Base-by-base conservation (phyloP, 2,888 invertebrate species). In the Theretra japonica region DNA sequence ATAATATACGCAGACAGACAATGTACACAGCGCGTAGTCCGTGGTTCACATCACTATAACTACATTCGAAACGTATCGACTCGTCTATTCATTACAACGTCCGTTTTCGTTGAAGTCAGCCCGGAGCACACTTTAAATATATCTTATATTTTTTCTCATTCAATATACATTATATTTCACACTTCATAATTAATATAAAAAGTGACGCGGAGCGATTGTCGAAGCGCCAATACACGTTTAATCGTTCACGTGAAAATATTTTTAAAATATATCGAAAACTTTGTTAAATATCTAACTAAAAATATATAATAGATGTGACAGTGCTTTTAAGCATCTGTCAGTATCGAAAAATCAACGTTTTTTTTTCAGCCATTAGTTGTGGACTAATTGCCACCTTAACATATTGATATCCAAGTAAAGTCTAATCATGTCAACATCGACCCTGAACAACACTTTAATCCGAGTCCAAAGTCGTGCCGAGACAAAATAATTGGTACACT, bases 21-120 rank as follows among this genome's bases (percentile, higher is more conserved):
- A 85, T 88, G 88, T 88, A 90, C 89, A 88, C 88, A 84, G 84
- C 86, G 83, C 84, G 80, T 78, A 77, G 82, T 83, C 83, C 80
- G 81, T 79, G 82, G 79, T 80, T 79, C 80, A 77, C 84, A 79
- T 83, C 87, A 83, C 85, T 80, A 77, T 65, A 73, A 75, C 89
- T 87, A 87, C 86, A 84, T 71, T 68, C 70, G 70, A 72, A 72
- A 50, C 58, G 21, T 53, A 53, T 53, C 53, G 53, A 53, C 58
- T 69, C 69, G 69, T 70, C 57, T 79, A 80, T 78, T 80, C 79
- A 72, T 84, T 81, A 83, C 85, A 89, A 89, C 88, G 90, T 89
- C 89, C 83, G 69, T 82, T 86, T 75, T 86, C 89, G 88, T 86
- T 78, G 83, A 80, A 65, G 69, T 80, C 79, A 72, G 70, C 75